Conservation (phyloP, 2,888 invertebrate species). For the Synergus japonicus region DNA sequence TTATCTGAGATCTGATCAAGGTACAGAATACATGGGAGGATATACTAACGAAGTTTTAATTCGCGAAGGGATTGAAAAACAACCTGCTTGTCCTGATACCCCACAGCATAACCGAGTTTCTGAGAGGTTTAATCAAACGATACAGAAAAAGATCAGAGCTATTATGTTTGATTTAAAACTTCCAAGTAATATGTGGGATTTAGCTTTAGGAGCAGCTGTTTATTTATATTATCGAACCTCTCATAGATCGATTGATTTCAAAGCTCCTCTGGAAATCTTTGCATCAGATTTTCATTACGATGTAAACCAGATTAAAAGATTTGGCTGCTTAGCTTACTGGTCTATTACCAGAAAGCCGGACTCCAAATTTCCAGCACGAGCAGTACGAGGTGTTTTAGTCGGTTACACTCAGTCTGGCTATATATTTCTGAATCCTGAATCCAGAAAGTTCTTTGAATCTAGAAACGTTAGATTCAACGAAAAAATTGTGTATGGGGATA, state of each 20-base stretch:
- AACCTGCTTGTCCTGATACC: no score
- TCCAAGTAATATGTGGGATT: constrained; percentile 1
- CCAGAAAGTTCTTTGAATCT: constrained; percentile 52
- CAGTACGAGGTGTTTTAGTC: constrained; percentile 49
- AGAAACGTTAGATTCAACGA: constrained; percentile 58
- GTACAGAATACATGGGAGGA: constrained; percentile 43
- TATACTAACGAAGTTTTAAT: constrained; percentile 34
- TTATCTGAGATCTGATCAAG: constrained; percentile 57
- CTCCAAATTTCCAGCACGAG: constrained; percentile 50
- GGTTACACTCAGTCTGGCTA: constrained; percentile 48
- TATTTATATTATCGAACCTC: constrained; percentile 40
- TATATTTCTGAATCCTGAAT: no score
- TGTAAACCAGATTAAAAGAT: constrained; percentile 50
- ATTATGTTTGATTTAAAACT: constrained; percentile 46
- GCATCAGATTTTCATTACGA: constrained; percentile 46
- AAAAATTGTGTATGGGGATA: constrained; percentile 57
- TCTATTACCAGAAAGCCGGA: constrained; percentile 47
- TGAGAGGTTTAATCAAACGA: no score
- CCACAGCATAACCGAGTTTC: no score
- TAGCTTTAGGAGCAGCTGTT: constrained; percentile 27
- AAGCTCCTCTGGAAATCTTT: constrained; percentile 48
- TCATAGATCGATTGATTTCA: constrained; percentile 48
- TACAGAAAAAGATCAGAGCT: no score
- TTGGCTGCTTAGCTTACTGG: constrained; percentile 52
- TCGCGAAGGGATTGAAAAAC: no score